Evolutionary conservation across 1,140 invertebrate species (phyloP).

Genomic region (Drosophila bocki): DNA sequence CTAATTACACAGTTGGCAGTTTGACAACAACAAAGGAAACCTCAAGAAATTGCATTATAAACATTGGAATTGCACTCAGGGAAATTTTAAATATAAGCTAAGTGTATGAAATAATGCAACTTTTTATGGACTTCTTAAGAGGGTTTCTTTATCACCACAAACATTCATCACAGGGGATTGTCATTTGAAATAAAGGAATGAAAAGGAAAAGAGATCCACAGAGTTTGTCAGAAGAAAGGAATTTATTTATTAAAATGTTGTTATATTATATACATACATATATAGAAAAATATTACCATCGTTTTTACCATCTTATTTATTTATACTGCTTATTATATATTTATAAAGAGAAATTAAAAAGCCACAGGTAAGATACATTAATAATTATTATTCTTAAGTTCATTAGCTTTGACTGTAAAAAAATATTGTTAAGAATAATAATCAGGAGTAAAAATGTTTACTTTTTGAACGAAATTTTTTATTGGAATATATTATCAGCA

Average conservation of each 20-base stretch:
- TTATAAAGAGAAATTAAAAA: neutral
- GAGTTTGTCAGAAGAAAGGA: neutral
- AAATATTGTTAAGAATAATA: neutral
- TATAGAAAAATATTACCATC: too few species aligned
- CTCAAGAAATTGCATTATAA: conserved; percentile 15
- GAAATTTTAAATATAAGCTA: conserved; percentile 5
- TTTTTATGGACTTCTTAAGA: conserved; percentile 7
- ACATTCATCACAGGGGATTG: conserved; percentile 7
- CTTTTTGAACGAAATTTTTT: neutral
- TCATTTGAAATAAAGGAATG: neutral
- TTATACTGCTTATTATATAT: neutral
- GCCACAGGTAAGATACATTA: neutral
- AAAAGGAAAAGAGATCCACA: neutral
- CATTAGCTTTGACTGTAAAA: neutral
- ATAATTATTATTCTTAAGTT: neutral
- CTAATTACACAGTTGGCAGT: conserved; percentile 30
- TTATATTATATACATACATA: neutral
- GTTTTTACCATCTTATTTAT: neutral
- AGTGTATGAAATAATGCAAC: neutral
- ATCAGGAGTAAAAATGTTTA: neutral
- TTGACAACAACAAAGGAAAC: conserved; percentile 2
- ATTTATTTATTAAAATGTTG: neutral
- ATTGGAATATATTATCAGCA: neutral
- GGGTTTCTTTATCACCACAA: neutral
- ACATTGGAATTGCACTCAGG: conserved; percentile 2